phyloP scores from a whole-genome alignment of 2,888 invertebrate genomes.

The Phortica magna region DNA sequence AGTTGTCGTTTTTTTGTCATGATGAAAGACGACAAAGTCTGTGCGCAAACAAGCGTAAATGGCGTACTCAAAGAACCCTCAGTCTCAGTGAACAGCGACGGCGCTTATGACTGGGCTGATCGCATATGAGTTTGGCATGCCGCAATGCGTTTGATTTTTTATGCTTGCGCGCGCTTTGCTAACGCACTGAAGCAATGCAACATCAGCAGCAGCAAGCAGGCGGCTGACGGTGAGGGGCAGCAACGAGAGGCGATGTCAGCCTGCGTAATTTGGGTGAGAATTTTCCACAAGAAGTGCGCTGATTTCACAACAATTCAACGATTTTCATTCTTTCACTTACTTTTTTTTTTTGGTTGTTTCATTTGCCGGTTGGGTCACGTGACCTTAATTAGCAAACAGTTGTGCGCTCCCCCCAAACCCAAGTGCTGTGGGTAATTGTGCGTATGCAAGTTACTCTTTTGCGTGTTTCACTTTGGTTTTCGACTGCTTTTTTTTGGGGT shows the following conservation, averaged over 20 bases:
- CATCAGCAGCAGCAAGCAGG: not conserved
- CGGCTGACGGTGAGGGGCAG: too few relatives aligned
- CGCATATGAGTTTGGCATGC: not conserved
- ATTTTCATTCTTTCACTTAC: slow-evolving; percentile 12
- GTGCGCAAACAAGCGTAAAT: slow-evolving; percentile 19
- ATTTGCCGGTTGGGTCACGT: slow-evolving; percentile 56
- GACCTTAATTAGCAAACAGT: slow-evolving; percentile 61
- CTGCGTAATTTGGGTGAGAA: slow-evolving; percentile 61
- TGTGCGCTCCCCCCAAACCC: slow-evolving; percentile 37
- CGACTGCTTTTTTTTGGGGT: slow-evolving; percentile 1
- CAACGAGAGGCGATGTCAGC: slow-evolving; percentile 9
- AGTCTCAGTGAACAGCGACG: not conserved
- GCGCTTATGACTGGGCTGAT: too few relatives aligned
- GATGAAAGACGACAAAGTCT: slow-evolving; percentile 17
- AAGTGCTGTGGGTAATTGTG: slow-evolving; percentile 51
- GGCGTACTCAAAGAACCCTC: not conserved
- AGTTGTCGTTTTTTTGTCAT: not conserved
- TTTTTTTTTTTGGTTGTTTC: slow-evolving; percentile 24
- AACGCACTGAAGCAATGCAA: slow-evolving; percentile 44
- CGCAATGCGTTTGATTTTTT: slow-evolving; percentile 22
- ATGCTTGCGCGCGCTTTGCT: slow-evolving; percentile 46
- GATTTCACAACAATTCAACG: slow-evolving; percentile 59
- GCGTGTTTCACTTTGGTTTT: slow-evolving; percentile 34
- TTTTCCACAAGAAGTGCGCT: slow-evolving; percentile 51
- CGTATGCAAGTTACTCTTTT: slow-evolving; percentile 46